phyloP scores from a whole-genome alignment of 2,888 invertebrate species.

The Muschampia staudingeri region DNA sequence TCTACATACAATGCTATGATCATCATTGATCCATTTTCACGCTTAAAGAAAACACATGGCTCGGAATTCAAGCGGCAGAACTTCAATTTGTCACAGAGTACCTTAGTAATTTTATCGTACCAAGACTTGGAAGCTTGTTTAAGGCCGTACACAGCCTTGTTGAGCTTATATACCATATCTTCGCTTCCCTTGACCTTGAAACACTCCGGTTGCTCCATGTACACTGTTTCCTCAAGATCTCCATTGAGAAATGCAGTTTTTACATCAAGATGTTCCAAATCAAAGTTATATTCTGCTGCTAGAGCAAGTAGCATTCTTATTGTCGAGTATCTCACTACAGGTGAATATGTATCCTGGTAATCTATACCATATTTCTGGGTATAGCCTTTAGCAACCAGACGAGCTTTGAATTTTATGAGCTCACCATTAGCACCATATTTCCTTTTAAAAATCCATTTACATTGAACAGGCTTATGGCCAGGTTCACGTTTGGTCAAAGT shows the following conservation, averaged over 20 bases:
- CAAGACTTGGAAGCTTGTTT: too few relatives aligned
- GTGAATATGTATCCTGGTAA: slow-evolving; percentile 51
- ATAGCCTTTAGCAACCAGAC: slow-evolving; percentile 53
- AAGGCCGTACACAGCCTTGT: too few relatives aligned
- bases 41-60: too few relatives aligned
- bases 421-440: slow-evolving; percentile 43
- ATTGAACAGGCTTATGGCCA: slow-evolving; percentile 1
- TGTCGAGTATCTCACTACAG: neutral
- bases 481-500: slow-evolving; percentile 69
- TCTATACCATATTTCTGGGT: slow-evolving; percentile 53
- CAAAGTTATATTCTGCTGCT: slow-evolving; percentile 3
- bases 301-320: neutral
- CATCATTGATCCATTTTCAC: too few relatives aligned
- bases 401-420: slow-evolving; percentile 47
- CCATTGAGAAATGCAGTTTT: slow-evolving; percentile 3
- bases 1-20: too few relatives aligned
- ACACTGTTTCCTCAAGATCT: neutral
- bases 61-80: too few relatives aligned
- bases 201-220: slow-evolving; percentile 3
- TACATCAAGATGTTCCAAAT: neutral
- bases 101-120: too few relatives aligned
- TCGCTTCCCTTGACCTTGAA: neutral
- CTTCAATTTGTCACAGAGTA: too few relatives aligned
- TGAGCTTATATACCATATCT: too few relatives aligned
- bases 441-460: slow-evolving; percentile 46